A percentile compares a stretch with the other conserved stretches of the same genome.
These are phyloP conservation scores for Falco punctatus DNA, from an alignment of 2,113 vertebrate genomes.

Conservation along the genomic window DNA sequence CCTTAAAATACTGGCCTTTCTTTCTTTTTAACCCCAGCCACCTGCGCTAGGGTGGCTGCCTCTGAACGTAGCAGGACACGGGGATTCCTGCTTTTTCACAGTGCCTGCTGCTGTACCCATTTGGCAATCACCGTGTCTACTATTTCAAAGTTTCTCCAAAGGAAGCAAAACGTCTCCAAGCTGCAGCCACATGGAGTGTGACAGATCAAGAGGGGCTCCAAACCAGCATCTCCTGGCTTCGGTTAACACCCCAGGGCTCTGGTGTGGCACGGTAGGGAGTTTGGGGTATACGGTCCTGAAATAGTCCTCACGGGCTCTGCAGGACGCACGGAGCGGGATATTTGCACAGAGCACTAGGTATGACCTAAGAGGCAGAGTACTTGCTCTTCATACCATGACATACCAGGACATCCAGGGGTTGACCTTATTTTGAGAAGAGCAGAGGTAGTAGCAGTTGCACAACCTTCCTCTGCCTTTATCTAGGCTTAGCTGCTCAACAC, in stretches of 20 bases:
- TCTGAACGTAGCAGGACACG: background rate
- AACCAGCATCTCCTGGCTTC: background rate
- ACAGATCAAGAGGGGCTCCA: background rate
- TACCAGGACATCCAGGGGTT: background rate
- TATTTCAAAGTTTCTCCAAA: background rate
- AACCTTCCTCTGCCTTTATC: background rate
- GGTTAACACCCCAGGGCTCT: background rate
- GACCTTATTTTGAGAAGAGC: background rate
- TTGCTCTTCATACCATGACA: fast-evolving
- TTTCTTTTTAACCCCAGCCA: background rate
- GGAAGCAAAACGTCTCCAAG: background rate
- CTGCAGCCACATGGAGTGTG: background rate
- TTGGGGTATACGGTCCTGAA: background rate
- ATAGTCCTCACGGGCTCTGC: fast-evolving
- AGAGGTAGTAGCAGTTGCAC: background rate
- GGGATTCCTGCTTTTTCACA: background rate
- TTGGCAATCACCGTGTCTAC: background rate
- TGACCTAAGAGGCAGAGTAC: background rate
- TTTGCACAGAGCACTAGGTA: background rate
- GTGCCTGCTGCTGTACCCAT: background rate
- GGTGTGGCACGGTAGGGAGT: background rate
- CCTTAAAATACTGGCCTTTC: background rate
- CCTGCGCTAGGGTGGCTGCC: background rate
- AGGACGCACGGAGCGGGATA: fast-evolving
- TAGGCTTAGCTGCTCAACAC: background rate